Percentiles rank a stretch among this genome's conserved stretches.
phyloP scores from a whole-genome alignment of 37 sponge, comb jelly and placozoan species.

The Cliona cf. orientalis region DNA sequence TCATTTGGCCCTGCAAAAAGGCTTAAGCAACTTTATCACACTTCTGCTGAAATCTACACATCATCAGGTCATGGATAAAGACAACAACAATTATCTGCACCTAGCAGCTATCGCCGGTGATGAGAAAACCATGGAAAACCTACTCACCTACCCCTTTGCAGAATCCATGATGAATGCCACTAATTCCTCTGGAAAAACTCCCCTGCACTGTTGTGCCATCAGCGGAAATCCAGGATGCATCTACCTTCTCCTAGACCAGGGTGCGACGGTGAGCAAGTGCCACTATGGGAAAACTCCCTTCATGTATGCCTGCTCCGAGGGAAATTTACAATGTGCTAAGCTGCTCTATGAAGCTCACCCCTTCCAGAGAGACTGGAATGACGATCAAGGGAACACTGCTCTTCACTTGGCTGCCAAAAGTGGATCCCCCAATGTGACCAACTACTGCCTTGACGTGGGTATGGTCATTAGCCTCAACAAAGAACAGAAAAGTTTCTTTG shows the following conservation, averaged over 20 bases:
- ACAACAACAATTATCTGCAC: constrained; percentile 65
- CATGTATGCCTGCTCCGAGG: constrained; percentile 50
- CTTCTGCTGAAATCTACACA: neutral
- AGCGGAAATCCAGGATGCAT: constrained; percentile 40
- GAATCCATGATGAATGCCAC: constrained; percentile 57
- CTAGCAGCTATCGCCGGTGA: constrained; percentile 55
- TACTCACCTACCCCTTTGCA: constrained; percentile 12
- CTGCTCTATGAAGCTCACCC: constrained; percentile 52
- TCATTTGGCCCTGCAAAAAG: constrained; percentile 40
- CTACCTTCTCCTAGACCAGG: constrained; percentile 66
- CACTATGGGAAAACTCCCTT: constrained; percentile 70
- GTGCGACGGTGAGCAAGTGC: constrained; percentile 71
- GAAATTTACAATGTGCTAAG: constrained; percentile 52
- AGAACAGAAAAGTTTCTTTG: constrained; percentile 70
- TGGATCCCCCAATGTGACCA: constrained; percentile 40
- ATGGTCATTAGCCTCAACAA: constrained; percentile 67
- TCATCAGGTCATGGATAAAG: constrained; percentile 7
- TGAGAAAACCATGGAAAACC: constrained; percentile 7
- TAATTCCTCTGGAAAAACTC: constrained; percentile 56
- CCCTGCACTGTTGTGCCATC: constrained; percentile 73
- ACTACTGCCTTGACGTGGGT: constrained; percentile 63
- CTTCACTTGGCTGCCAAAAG: constrained; percentile 75
- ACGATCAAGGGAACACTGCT: constrained; percentile 63
- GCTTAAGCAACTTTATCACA: constrained; percentile 14
- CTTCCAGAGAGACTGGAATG: constrained; percentile 61